Evolutionary conservation across 2,888 invertebrate genomes (phyloP).

Genomic region (Melinaea menophilus): DNA sequence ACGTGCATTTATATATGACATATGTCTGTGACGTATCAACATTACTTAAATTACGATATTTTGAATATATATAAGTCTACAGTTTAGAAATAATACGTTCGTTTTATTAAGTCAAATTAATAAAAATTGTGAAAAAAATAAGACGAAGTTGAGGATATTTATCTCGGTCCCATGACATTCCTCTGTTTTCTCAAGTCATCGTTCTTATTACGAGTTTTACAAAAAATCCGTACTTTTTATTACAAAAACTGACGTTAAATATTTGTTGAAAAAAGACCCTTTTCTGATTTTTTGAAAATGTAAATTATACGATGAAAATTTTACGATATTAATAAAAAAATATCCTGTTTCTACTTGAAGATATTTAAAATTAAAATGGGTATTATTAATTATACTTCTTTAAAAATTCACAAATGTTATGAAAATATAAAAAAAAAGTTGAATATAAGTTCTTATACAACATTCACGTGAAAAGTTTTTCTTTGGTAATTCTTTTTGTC

Average conservation of each 20-base stretch:
- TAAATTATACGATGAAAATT: too few species aligned
- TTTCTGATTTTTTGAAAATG: too few species aligned
- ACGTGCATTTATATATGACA: too few species aligned
- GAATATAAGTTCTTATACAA: not conserved
- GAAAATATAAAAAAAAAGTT: too few species aligned
- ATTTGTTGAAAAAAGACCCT: conserved; percentile 5
- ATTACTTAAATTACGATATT: too few species aligned
- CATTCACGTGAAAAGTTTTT: not conserved
- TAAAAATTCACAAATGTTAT: too few species aligned
- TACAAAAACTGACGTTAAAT: conserved; percentile 17
- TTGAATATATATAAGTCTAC: too few species aligned
- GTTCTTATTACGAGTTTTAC: conserved; percentile 28
- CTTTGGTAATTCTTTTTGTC: conserved; percentile 5
- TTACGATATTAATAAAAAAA: too few species aligned
- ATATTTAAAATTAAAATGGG: too few species aligned
- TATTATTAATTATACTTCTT: too few species aligned
- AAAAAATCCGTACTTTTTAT: conserved; percentile 17
- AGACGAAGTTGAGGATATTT: conserved; percentile 30
- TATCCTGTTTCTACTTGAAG: too few species aligned
- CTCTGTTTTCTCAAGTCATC: conserved; percentile 32
- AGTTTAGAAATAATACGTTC: conserved; percentile 7
- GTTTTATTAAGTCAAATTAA: conserved; percentile 20
- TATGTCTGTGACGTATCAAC: too few species aligned
- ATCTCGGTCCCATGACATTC: conserved; percentile 30
- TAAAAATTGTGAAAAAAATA: conserved; percentile 26